These are phyloP conservation scores for Oeneis ivallda DNA, from an alignment of 2,888 invertebrate species.

Conservation along the genomic window DNA sequence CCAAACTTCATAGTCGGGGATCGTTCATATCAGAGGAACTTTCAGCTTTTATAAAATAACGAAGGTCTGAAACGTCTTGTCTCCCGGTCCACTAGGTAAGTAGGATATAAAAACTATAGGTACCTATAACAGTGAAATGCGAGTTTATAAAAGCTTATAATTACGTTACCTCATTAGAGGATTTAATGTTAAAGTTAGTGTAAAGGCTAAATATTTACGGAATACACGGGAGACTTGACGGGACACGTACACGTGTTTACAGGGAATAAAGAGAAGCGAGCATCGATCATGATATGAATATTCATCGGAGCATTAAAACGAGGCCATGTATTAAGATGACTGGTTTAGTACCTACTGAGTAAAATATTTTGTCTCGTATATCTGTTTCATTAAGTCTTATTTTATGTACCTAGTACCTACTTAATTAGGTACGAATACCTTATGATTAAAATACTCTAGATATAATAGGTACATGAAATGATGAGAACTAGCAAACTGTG, in stretches of 20 bases:
- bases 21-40: too few relatives aligned
- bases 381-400: not conserved
- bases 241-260: conserved; percentile 73
- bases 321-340: conserved; percentile 21
- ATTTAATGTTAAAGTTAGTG: not conserved
- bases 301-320: conserved; percentile 54
- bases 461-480: not conserved
- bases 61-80: too few relatives aligned
- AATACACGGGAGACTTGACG: conserved; percentile 63
- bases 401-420: not conserved
- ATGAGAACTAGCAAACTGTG: too few relatives aligned
- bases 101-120: too few relatives aligned
- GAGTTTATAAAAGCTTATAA: too few relatives aligned
- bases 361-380: too few relatives aligned
- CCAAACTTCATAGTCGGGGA: too few relatives aligned
- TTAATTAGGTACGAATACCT: not conserved
- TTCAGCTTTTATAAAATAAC: too few relatives aligned
- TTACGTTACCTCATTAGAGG: not conserved
- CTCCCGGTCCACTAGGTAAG: too few relatives aligned
- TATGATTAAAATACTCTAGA: too few relatives aligned
- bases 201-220: conserved; percentile 51
- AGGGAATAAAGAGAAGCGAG: conserved; percentile 64
- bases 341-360: not conserved
- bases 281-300: conserved; percentile 72
- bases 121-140: too few relatives aligned